Percentiles rank a stretch among this genome's conserved stretches.
Evolutionary conservation across 2,113 vertebrate species (phyloP).

Genomic region (Corythornis madagascariensis): DNA sequence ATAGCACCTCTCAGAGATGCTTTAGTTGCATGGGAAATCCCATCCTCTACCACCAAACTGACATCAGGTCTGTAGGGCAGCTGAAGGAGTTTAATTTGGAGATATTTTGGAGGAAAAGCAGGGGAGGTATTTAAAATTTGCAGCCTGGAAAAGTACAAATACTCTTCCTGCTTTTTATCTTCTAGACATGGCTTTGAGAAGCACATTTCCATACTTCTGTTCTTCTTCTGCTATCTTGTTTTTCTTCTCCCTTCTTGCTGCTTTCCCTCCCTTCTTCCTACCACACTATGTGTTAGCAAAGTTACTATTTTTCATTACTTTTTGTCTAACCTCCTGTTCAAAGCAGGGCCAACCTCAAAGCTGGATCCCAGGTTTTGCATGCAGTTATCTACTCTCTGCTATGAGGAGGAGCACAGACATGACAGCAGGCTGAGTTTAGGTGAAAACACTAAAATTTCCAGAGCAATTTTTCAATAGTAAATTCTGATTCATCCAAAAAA

Average conservation of each 20-base stretch:
- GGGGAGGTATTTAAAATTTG: not conserved
- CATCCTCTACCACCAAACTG: not conserved
- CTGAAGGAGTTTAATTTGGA: not conserved
- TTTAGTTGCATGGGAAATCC: fast-evolving
- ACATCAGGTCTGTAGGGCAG: not conserved
- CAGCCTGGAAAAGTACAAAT: not conserved
- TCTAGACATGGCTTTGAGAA: not conserved
- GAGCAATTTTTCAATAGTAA: not conserved
- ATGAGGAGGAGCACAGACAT: not conserved
- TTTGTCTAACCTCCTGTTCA: not conserved
- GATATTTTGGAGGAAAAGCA: not conserved
- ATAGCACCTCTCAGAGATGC: not conserved
- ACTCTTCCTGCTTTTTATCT: not conserved
- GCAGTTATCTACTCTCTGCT: not conserved
- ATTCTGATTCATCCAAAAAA: not conserved
- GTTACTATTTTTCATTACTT: not conserved
- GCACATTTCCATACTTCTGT: not conserved
- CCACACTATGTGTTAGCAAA: not conserved
- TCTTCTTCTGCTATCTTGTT: not conserved
- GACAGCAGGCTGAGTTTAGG: not conserved
- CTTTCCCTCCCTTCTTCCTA: not conserved
- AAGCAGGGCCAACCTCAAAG: not conserved
- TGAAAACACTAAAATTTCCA: not conserved
- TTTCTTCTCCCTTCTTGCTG: not conserved
- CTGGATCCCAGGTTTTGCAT: not conserved